A percentile compares a stretch with the other conserved stretches of the same genome.
Evolutionary conservation across 2,888 invertebrate species (phyloP).

Genomic region (Toxonevra muliebris): DNA sequence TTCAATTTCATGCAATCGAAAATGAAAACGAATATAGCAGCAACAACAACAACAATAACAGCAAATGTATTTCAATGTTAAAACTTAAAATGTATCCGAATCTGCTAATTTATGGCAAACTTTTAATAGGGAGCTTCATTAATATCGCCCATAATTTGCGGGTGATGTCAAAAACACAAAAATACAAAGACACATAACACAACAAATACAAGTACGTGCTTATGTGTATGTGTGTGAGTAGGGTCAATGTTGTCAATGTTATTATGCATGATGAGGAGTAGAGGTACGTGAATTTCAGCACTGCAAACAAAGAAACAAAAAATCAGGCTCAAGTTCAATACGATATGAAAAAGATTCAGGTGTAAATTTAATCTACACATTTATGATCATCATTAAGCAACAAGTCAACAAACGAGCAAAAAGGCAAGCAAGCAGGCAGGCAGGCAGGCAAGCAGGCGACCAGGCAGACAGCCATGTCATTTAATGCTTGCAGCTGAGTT

Average conservation of each 20-base stretch:
- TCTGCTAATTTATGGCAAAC: too few relatives aligned
- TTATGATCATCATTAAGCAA: too few relatives aligned
- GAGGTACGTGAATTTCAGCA: neutral
- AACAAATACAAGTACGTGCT: constrained; percentile 14
- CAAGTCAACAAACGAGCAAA: too few relatives aligned
- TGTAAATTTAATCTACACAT: constrained; percentile 1
- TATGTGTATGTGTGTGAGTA: constrained; percentile 15
- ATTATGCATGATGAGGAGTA: constrained; percentile 1
- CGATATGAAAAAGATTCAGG: neutral
- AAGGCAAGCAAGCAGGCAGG: neutral
- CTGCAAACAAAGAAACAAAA: too few relatives aligned
- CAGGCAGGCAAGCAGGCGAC: neutral
- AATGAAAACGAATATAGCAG: constrained; percentile 21
- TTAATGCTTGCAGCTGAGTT: too few relatives aligned
- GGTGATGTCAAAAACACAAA: constrained; percentile 18
- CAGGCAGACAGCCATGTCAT: neutral
- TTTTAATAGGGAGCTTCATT: constrained; percentile 19
- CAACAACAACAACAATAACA: constrained; percentile 20
- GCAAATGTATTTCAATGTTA: too few relatives aligned
- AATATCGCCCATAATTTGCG: constrained; percentile 28
- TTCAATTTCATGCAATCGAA: constrained; percentile 22
- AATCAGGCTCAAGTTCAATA: too few relatives aligned
- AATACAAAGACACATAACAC: neutral
- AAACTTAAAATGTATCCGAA: too few relatives aligned
- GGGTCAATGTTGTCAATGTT: constrained; percentile 21